phyloP scores from a whole-genome alignment of 2,888 invertebrate species.

The Coelinius sp. region DNA sequence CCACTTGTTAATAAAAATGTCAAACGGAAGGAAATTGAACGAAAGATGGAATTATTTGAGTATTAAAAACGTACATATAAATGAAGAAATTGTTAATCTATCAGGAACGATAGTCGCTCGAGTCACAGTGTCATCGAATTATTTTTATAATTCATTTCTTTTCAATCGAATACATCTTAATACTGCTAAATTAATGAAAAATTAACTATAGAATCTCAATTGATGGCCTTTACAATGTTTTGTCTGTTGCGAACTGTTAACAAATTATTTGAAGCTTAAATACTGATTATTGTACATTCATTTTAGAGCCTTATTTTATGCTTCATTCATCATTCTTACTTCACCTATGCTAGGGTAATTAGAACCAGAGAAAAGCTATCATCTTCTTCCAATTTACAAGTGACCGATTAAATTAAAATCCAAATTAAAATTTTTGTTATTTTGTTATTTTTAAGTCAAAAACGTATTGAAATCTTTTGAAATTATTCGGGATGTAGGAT shows the following conservation, averaged over 20 bases:
- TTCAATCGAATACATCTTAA: slow-evolving; percentile 27
- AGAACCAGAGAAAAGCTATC: slow-evolving; percentile 5
- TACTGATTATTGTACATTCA: slow-evolving; percentile 53
- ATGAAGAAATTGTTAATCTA: slow-evolving; percentile 21
- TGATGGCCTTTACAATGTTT: slow-evolving; percentile 15
- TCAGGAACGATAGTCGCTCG: background rate
- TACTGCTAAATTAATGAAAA: slow-evolving; percentile 31
- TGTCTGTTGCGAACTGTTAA: slow-evolving; percentile 36
- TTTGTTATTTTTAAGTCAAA: background rate
- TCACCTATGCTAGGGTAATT: background rate
- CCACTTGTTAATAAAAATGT: background rate
- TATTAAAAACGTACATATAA: slow-evolving; percentile 15
- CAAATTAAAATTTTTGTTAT: background rate
- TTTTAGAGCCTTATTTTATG: slow-evolving; percentile 47
- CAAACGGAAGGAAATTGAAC: background rate
- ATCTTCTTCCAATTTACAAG: background rate
- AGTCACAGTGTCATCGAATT: background rate
- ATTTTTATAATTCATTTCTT: background rate
- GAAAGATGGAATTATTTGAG: background rate
- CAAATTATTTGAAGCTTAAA: slow-evolving; percentile 51
- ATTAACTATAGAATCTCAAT: slow-evolving; percentile 16
- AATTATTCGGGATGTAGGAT: too few species aligned
- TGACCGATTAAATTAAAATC: background rate
- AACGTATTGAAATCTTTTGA: background rate
- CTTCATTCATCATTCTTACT: slow-evolving; percentile 5